Evolutionary conservation across 2,113 vertebrate species (phyloP).

Genomic region (Calidris pugnax): DNA sequence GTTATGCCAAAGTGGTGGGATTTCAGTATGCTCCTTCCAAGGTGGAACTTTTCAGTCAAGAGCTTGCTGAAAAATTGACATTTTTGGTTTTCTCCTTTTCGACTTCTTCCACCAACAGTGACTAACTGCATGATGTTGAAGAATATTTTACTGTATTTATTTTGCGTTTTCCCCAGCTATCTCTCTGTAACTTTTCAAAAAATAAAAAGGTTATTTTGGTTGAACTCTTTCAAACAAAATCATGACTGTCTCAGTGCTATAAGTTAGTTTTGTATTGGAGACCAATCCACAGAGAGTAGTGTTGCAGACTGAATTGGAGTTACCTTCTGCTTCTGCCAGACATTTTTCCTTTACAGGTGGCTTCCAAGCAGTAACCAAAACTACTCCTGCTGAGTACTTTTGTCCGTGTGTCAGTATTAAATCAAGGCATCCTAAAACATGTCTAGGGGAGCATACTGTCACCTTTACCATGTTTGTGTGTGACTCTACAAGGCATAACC

Average conservation of each 20-base stretch:
- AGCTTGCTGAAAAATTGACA: neutral
- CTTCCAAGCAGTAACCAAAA: neutral
- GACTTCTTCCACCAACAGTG: neutral
- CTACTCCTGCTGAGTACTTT: neutral
- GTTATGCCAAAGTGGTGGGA: neutral
- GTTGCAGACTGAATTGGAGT: neutral
- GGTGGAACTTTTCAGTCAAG: neutral
- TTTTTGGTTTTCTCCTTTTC: neutral
- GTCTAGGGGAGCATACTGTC: neutral
- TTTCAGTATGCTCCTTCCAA: neutral
- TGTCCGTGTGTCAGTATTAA: neutral
- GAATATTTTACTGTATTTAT: neutral
- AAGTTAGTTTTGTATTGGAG: neutral
- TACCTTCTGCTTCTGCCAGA: neutral
- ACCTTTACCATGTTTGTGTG: neutral
- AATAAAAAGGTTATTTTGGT: neutral
- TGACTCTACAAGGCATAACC: neutral
- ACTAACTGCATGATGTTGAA: neutral
- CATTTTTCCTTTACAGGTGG: neutral
- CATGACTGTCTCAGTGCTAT: neutral
- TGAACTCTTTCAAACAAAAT: neutral
- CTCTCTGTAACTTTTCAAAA: neutral
- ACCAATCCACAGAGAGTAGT: neutral
- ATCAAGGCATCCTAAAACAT: neutral
- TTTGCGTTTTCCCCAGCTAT: neutral